Base-by-base conservation (phyloP, 2,888 invertebrate genomes). In the Macrophya alboannulata region DNA sequence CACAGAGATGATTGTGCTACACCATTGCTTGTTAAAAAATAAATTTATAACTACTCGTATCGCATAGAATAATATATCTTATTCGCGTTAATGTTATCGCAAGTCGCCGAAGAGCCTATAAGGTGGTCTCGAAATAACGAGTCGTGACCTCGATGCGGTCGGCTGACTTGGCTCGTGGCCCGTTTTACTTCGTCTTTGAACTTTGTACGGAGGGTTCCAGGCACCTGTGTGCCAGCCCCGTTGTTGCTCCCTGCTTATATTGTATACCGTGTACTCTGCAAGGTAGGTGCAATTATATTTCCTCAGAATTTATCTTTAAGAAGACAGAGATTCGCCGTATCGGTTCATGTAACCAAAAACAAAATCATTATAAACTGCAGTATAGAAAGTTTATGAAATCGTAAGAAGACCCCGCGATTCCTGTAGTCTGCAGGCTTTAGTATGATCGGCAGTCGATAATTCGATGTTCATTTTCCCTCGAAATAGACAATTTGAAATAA, bases 71-170 rank as follows among this genome's bases (percentile, higher is more conserved):
- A 31, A 31, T 31, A 31, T 48, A 12, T 25, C 21, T 25, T 25
- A n/a, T 12, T 43, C 4, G 25, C 62, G 43, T 43, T 45, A 40
- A 74, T 74, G 40, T 79, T 59, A 59, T 59, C 40, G 79, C 40
- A 45, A 59, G 21, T 43, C 21, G 43, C 79, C 79, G 43, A 79
- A 12, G 51, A 59, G 79, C 9, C 43, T 45, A 31, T 62, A 59
- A 87, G 86, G 86, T 87, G 87, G 86, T 87, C 88, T 88, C 87
- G 89, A 86, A 89, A 89, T 89, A 89, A 89, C 86, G 88, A 84
- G 87, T 86, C 86, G 87, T 86, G 89, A 89, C 89, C 89, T 86
- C 89, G 89, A 71, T 72, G 86, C 77, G 62, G 79, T 79, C 21
- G 79, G 15, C 76, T 51, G 76, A 55, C 37, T 85, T 85, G 85